These are phyloP conservation scores for Enteromius afrohamiltoni DNA, from an alignment of 2,797 vertebrate species.

Conservation along the genomic window DNA sequence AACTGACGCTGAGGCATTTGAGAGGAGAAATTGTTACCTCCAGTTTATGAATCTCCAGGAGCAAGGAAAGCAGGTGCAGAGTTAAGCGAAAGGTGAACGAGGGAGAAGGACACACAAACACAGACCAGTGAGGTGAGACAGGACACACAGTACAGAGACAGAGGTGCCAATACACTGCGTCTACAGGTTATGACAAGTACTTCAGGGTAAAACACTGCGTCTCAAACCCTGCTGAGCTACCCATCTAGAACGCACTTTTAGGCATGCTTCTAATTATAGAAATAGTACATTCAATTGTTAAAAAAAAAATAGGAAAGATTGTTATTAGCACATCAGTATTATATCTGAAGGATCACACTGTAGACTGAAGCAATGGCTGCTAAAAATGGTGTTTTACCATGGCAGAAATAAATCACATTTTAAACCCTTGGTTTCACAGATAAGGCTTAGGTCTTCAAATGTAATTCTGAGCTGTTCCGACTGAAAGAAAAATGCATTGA, in stretches of 20 bases:
- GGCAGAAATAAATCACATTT: neutral
- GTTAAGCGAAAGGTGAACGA: slow-evolving; percentile 68
- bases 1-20: slow-evolving; percentile 10
- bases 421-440: too few relatives aligned
- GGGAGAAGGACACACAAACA: slow-evolving; percentile 54
- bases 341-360: neutral
- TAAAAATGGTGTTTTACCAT: neutral
- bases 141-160: slow-evolving; percentile 37
- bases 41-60: slow-evolving; percentile 83
- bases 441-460: too few relatives aligned
- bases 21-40: slow-evolving; percentile 78
- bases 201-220: neutral
- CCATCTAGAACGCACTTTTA: neutral
- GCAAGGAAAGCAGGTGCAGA: slow-evolving; percentile 70
- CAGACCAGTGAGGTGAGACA: slow-evolving; percentile 65
- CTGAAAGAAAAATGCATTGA: too few relatives aligned
- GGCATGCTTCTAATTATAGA: neutral
- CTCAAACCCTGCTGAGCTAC: neutral
- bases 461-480: too few relatives aligned
- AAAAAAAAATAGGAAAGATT: neutral
- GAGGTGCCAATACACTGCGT: neutral
- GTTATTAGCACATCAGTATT: neutral
- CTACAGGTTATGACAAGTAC: slow-evolving; percentile 4
- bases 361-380: neutral
- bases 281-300: neutral